These are phyloP conservation scores for Vidua macroura DNA, from an alignment of 2,113 vertebrate genomes.

Conservation along the genomic window DNA sequence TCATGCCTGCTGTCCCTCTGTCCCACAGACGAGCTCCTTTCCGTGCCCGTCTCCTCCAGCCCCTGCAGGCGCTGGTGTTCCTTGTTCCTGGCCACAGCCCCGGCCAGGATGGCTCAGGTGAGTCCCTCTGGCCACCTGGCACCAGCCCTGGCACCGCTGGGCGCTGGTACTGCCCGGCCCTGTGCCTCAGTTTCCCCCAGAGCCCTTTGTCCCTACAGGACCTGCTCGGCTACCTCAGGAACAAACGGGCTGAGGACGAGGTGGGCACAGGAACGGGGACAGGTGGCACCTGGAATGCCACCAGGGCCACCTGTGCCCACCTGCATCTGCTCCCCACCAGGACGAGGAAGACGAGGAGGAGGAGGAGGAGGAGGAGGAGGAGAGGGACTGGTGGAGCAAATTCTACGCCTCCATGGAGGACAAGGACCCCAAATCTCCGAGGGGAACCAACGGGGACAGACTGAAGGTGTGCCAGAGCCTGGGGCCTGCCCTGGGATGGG, in stretches of 20 bases:
- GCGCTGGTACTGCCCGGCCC: rapidly evolving
- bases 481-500: neutral
- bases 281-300: neutral
- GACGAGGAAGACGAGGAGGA: neutral
- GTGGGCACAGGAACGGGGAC: neutral
- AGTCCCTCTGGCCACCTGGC: neutral
- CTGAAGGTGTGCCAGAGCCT: slow-evolving; percentile 61
- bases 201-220: neutral
- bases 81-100: neutral
- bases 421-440: neutral
- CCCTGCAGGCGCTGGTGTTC: neutral
- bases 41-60: neutral
- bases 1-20: neutral
- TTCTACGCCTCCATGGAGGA: slow-evolving; percentile 50
- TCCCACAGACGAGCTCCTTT: neutral
- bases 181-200: neutral
- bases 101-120: neutral
- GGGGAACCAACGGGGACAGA: slow-evolving; percentile 10
- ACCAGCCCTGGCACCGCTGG: neutral
- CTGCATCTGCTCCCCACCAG: neutral
- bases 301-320: neutral
- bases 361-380: neutral
- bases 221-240: neutral
- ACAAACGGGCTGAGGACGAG: neutral
- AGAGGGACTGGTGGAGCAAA: slow-evolving; percentile 78